phyloP scores from a whole-genome alignment of 2,113 vertebrate species.

The Sardina pilchardus region DNA sequence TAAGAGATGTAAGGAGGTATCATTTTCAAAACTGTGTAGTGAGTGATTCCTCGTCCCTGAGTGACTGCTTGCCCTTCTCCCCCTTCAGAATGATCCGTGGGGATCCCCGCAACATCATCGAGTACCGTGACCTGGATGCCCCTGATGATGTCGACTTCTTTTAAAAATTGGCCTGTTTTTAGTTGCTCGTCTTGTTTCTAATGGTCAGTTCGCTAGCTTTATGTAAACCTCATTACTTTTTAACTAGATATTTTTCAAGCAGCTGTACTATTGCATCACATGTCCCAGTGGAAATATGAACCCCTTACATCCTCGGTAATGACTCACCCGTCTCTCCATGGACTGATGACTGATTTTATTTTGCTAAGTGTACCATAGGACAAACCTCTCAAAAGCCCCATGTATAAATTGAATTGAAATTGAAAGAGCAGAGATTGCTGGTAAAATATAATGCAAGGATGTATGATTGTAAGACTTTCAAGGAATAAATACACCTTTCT shows the following conservation, averaged over 20 bases:
- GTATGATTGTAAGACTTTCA: background rate
- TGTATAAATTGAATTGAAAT: background rate
- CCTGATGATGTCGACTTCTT: constrained; percentile 93
- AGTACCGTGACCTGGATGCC: constrained; percentile 88
- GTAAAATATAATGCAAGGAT: background rate
- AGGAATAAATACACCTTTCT: background rate
- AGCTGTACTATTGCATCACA: background rate
- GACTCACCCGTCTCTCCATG: background rate
- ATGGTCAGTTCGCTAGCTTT: background rate
- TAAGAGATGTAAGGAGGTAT: background rate
- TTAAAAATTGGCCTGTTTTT: constrained; percentile 58
- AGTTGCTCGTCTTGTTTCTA: constrained; percentile 22
- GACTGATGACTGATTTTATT: background rate
- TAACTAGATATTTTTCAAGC: background rate
- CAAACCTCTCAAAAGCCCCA: background rate
- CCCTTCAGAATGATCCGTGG: constrained; percentile 84
- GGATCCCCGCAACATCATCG: constrained; percentile 87
- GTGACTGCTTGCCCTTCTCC: background rate
- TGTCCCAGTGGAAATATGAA: background rate
- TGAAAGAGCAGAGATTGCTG: background rate
- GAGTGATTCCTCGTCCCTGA: background rate
- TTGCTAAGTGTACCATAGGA: background rate
- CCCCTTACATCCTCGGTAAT: background rate
- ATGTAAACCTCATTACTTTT: background rate
- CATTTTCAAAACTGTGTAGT: background rate